These are phyloP conservation scores for Zoanthus gigantus DNA, from an alignment of 92 coral and sea anemone species.

Conservation along the genomic window DNA sequence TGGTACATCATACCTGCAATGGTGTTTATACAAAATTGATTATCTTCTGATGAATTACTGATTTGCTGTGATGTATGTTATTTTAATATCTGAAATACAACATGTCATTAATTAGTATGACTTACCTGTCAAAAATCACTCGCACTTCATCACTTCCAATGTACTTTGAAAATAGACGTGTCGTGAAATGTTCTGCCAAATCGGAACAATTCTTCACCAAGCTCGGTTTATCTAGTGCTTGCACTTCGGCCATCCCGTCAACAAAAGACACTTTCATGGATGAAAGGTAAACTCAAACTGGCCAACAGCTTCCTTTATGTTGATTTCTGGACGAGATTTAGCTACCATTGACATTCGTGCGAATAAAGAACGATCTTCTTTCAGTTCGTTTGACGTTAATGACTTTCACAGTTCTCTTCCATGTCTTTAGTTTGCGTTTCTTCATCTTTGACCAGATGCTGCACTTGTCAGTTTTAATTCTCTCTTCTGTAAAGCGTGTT, in stretches of 20 bases:
- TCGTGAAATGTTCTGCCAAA: constrained; percentile 64
- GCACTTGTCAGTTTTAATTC: not conserved
- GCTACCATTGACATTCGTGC: constrained; percentile 29
- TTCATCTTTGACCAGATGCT: constrained; percentile 49
- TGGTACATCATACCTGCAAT: constrained; percentile 62
- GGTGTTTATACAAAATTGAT: constrained; percentile 20
- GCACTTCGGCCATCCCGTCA: constrained; percentile 77
- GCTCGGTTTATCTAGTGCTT: constrained; percentile 62
- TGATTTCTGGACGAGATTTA: constrained; percentile 23
- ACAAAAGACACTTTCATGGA: constrained; percentile 29
- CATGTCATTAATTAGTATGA: constrained; percentile 30
- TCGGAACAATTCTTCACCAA: constrained; percentile 56
- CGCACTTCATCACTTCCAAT: constrained; percentile 53
- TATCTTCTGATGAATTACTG: constrained; percentile 15
- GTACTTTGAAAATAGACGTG: constrained; percentile 56
- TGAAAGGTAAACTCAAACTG: not conserved
- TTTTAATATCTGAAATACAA: not conserved
- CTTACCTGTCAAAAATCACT: constrained; percentile 58
- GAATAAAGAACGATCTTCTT: constrained; percentile 50
- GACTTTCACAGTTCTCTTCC: constrained; percentile 33
- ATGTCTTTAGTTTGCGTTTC: constrained; percentile 37
- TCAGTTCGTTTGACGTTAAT: constrained; percentile 32
- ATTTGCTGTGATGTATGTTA: constrained; percentile 2
- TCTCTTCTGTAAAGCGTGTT: constrained; percentile 19
- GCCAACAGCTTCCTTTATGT: constrained; percentile 43